Base-by-base conservation (phyloP, 64 coral and sea anemone genomes). In the Stylophora pistillata region DNA sequence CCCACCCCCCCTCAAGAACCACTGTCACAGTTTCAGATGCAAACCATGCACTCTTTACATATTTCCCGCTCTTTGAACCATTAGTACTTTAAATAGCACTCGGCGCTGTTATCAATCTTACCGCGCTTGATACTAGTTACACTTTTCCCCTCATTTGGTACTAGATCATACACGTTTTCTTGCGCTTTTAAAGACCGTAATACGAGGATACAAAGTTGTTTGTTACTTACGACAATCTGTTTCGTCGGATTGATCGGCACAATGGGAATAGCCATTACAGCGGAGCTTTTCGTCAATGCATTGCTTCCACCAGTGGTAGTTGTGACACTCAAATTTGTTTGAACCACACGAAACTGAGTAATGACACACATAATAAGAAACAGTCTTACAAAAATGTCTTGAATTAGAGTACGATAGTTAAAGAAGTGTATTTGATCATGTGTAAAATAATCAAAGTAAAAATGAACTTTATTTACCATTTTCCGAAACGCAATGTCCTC, bases 401-500 rank as follows among this genome's bases (percentile, higher is more conserved):
- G 37, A 47, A 47, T 47, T 47, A 3, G 7, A 47, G 7, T 47
- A 7, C 37, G n/a, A 77, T 33, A 3, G 12, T 4, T 9, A 18
- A 17, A 41, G 13, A 55, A 13, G 7, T 18, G 6, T 12, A 20
- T 3, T 17, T 33, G 9, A n/a, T 77, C 20, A 20, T 55, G 28
- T 9, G 18, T 18, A 34, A 47, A 31, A 5, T 37, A 55, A 37
- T 20, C 28, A 52, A 26, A 41, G 5, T 1, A n/a, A 77, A 16
- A 41, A 9, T 31, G 18, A 77, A 55, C 7, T 37, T 47, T 29
- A 61, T 74, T 72, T 34, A 96, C 94, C 94, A 26, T 89, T 71
- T 30, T 96, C 94, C 57, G 75, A 30, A 63, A 96, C 85, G 30
- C 94, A 96, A 26, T 92, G 25, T 79, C 94, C 94, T 53, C 94